phyloP scores from a whole-genome alignment of 2,888 invertebrate genomes.

The Thymelicus lineola region DNA sequence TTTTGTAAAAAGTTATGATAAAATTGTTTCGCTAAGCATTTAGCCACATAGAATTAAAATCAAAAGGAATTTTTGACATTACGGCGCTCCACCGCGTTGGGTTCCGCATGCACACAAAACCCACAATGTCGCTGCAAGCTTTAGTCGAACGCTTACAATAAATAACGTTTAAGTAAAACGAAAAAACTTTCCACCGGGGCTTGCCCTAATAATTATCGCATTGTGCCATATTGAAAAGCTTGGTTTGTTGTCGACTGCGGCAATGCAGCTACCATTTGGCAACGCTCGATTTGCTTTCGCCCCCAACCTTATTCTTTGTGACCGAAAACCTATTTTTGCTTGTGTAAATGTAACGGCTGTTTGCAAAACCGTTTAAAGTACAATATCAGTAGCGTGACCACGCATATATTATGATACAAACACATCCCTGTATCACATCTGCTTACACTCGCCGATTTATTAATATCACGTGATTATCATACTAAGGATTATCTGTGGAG shows the following conservation, averaged over 20 bases:
- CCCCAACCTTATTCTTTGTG: conserved; percentile 3
- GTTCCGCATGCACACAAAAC: not conserved
- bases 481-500: conserved; percentile 24
- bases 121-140: conserved; percentile 11
- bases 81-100: no score
- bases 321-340: conserved; percentile 11
- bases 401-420: conserved; percentile 46
- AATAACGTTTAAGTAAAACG: conserved; percentile 35
- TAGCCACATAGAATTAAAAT: no score
- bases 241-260: conserved; percentile 45
- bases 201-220: conserved; percentile 51
- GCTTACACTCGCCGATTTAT: conserved; percentile 43
- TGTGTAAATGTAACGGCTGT: not conserved
- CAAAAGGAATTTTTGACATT: no score
- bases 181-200: conserved; percentile 29
- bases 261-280: conserved; percentile 43
- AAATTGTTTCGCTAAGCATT: no score
- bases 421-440: conserved; percentile 30
- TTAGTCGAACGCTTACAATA: conserved; percentile 26
- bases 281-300: conserved; percentile 22
- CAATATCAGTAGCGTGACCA: conserved; percentile 47
- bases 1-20: no score
- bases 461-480: conserved; percentile 46
- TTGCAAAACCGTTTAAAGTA: conserved; percentile 38
- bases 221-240: conserved; percentile 53